Conservation (phyloP, 2,797 vertebrate genomes). For the Xerus rutilus region DNA sequence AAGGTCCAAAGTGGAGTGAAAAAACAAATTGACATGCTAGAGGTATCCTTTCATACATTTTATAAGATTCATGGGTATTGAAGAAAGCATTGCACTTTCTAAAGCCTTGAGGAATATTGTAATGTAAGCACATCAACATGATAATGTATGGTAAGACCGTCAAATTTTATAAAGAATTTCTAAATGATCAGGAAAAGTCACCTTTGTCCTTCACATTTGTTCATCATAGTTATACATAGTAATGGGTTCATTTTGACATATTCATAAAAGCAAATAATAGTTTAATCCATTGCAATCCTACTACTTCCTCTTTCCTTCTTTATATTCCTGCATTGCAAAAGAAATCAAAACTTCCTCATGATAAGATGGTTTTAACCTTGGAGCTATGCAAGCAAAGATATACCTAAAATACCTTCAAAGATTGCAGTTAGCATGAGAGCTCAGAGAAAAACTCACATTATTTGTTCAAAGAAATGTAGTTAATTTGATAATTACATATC, state of each 20-base stretch:
- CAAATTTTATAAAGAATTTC: not conserved
- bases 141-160: not conserved
- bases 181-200: not conserved
- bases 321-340: not conserved
- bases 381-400: not conserved
- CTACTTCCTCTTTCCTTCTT: not conserved
- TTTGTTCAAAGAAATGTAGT: not conserved
- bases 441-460: not conserved
- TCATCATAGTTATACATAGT: too few relatives aligned
- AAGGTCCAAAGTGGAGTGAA: not conserved
- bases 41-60: not conserved
- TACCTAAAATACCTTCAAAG: conserved; percentile 29
- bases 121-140: not conserved
- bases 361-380: not conserved
- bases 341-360: not conserved
- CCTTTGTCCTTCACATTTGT: not conserved
- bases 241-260: too few relatives aligned
- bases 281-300: too few relatives aligned
- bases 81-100: not conserved
- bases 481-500: not conserved
- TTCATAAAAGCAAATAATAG: too few relatives aligned
- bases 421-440: not conserved
- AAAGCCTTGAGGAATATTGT: not conserved
- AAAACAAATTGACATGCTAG: not conserved
- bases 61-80: not conserved